phyloP scores from a whole-genome alignment of 2,113 vertebrate genomes.

The Paramormyrops kingsleyae region DNA sequence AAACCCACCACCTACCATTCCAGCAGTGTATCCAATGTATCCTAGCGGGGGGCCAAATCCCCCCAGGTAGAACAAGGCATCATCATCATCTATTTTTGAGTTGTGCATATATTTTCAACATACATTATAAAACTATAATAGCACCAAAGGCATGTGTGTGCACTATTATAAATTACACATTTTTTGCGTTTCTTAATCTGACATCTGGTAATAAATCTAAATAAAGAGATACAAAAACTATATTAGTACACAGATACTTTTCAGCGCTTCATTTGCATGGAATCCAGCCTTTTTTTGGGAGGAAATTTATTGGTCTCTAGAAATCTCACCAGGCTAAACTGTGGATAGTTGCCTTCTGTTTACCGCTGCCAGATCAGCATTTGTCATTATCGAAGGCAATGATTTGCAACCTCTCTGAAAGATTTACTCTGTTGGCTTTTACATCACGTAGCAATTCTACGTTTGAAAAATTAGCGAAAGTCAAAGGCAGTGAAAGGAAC shows the following conservation, averaged over 20 bases:
- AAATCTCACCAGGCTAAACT: background rate
- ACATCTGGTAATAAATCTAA: background rate
- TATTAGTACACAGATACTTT: background rate
- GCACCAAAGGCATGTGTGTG: background rate
- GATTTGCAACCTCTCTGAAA: background rate
- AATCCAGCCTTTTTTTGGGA: background rate
- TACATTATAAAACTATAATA: background rate
- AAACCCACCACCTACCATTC: background rate
- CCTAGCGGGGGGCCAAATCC: background rate
- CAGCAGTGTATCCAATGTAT: background rate
- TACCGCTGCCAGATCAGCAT: background rate
- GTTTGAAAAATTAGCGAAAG: slow-evolving; percentile 1
- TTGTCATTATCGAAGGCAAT: background rate
- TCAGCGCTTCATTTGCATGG: background rate
- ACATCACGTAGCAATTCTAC: background rate
- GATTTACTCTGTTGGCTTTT: background rate
- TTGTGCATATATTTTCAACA: background rate
- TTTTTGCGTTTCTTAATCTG: background rate
- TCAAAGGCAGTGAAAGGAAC: background rate
- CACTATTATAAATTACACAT: background rate
- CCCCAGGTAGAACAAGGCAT: background rate
- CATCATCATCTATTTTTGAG: background rate
- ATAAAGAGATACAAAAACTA: background rate
- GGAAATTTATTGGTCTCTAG: background rate
- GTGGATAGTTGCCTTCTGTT: background rate